A percentile compares a stretch with the other conserved stretches of the same genome.
These are phyloP conservation scores for Bembecia ichneumoniformis DNA, from an alignment of 2,888 invertebrate species.

Conservation along the genomic window DNA sequence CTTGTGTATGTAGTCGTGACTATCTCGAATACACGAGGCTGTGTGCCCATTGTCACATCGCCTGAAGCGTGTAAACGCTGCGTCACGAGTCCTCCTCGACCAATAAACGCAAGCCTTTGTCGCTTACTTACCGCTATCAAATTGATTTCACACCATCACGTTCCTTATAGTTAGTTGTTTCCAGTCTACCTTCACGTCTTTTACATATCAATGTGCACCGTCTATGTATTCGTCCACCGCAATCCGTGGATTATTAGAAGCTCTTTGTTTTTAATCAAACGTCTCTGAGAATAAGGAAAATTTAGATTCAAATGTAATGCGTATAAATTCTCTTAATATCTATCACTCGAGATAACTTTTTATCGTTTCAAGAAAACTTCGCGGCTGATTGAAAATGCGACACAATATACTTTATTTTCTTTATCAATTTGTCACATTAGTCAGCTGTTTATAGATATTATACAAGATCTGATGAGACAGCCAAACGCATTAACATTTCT, in stretches of 20 bases:
- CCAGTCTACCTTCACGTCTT: conserved; percentile 31
- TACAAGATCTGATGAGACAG: too few species aligned
- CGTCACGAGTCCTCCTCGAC: conserved; percentile 42
- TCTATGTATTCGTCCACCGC: not conserved
- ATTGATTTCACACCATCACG: conserved; percentile 54
- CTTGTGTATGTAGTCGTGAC: conserved; percentile 37
- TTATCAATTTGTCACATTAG: too few species aligned
- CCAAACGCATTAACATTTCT: too few species aligned
- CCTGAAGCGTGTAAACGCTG: conserved; percentile 25
- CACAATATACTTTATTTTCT: too few species aligned
- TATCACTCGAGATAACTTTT: too few species aligned
- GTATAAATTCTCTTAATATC: not conserved
- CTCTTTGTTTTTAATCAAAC: conserved; percentile 11
- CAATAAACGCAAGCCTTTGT: conserved; percentile 39
- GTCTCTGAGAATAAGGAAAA: not conserved
- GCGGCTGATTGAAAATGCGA: too few species aligned
- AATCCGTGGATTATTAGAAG: conserved; percentile 18
- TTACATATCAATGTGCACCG: conserved; percentile 30
- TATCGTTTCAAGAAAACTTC: too few species aligned
- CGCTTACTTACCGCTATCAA: conserved; percentile 34
- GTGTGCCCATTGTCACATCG: conserved; percentile 27
- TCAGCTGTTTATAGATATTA: too few species aligned
- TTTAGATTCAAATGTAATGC: not conserved
- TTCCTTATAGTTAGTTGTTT: conserved; percentile 14
- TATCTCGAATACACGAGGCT: conserved; percentile 37